Evolutionary conservation across 2,797 vertebrate genomes (phyloP).

Genomic region (Danio choprae): DNA sequence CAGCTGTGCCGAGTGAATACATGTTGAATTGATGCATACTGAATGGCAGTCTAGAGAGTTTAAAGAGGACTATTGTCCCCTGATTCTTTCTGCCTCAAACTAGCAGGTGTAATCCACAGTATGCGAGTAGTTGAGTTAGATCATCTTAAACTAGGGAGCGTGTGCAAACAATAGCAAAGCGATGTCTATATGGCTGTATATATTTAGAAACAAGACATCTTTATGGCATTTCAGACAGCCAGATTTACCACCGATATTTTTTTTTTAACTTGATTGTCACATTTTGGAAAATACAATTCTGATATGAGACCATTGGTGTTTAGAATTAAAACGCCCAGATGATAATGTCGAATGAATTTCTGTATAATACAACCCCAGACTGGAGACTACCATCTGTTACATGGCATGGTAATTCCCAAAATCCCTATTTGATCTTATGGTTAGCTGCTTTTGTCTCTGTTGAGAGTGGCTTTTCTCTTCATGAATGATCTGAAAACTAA

Average conservation of each 20-base stretch:
- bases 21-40: constrained; percentile 65
- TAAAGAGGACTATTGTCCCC: constrained; percentile 42
- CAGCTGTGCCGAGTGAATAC: constrained; percentile 57
- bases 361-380: constrained; percentile 2
- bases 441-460: constrained; percentile 15
- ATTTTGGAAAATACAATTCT: not conserved
- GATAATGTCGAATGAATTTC: not conserved
- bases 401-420: constrained; percentile 26
- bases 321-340: not conserved
- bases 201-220: not conserved
- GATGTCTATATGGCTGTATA: constrained; percentile 33
- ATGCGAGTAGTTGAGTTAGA: constrained; percentile 46
- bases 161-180: constrained; percentile 55
- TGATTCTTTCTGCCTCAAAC: constrained; percentile 44
- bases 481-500: not conserved
- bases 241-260: not conserved
- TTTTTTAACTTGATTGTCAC: not conserved
- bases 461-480: not conserved
- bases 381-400: constrained; percentile 41
- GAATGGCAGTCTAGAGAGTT: constrained; percentile 66
- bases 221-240: not conserved
- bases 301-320: not conserved
- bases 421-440: constrained; percentile 21
- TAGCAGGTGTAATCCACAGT: constrained; percentile 69
- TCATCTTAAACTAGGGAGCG: constrained; percentile 3